phyloP scores from a whole-genome alignment of 2,797 vertebrate genomes.

The Spondyliosoma cantharus region DNA sequence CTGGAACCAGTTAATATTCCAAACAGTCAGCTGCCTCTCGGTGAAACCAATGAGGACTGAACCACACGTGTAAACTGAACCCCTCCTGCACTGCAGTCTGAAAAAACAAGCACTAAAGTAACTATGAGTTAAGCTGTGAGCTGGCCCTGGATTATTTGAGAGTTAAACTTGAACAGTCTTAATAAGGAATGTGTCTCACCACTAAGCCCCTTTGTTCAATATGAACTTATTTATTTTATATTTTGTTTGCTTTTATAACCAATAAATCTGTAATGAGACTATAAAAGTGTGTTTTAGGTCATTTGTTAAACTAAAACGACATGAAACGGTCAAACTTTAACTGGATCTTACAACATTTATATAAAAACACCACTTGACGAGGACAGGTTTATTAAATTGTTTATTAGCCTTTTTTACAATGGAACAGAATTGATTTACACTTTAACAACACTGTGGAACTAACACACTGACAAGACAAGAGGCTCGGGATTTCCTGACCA shows the following conservation, averaged over 20 bases:
- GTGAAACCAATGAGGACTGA: conserved; percentile 45
- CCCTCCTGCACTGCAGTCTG: conserved; percentile 52
- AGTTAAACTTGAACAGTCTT: conserved; percentile 51
- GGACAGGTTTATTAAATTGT: conserved; percentile 57
- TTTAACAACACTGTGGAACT: conserved; percentile 18
- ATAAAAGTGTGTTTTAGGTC: conserved; percentile 44
- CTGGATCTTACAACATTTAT: conserved; percentile 14
- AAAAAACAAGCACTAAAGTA: conserved; percentile 48
- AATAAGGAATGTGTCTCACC: conserved; percentile 60
- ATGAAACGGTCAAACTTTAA: conserved; percentile 33
- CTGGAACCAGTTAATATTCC: conserved; percentile 39
- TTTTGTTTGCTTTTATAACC: conserved; percentile 83
- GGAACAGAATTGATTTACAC: conserved; percentile 34
- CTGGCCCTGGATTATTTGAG: conserved; percentile 30
- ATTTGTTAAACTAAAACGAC: conserved; percentile 39
- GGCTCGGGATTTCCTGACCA: conserved; percentile 5
- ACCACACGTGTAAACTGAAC: conserved; percentile 14
- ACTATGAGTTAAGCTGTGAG: conserved; percentile 35
- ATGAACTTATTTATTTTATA: conserved; percentile 84
- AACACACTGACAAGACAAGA: conserved; percentile 11
- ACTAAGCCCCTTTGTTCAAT: conserved; percentile 65
- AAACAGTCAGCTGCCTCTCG: conserved; percentile 18
- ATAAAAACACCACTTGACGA: conserved; percentile 35
- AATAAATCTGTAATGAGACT: conserved; percentile 84
- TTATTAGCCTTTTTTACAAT: conserved; percentile 62